Evolutionary conservation across 2,888 invertebrate genomes (phyloP), one percentile per base, ranked within the genome.

Genomic region (Ligdia adustata): DNA sequence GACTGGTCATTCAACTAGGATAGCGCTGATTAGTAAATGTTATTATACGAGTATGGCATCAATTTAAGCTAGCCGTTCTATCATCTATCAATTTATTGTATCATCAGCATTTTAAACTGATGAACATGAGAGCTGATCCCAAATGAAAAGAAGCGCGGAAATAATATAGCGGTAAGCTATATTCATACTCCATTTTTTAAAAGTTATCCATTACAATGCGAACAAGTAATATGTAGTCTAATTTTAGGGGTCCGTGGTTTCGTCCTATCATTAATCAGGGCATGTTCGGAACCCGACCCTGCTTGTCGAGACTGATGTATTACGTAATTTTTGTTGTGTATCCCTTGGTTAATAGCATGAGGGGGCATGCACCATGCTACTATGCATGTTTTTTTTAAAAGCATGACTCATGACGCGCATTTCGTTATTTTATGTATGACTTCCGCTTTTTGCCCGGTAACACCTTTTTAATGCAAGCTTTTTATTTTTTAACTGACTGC

Each of bases 241-340:
- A 72, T 73, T 76, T 78, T 71, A 53, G 65, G 78, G 75, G 66
- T 63, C 58, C 57, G 72, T 59, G 75, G 76, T 79, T 75, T 74
- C 66, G 62, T 57, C 56, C 60, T 55, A 61, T 75, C 83, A 86
- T 87, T 84, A 84, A 87, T 88, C 85, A 83, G 71, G 50, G 16
- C 18, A 31, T 43, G 55, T 57, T 53, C 52, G 37, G 52, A 45
- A 52, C 52, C 60, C 60, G 54, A 47, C 45, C 68, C 65, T 55
- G 63, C 66, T 65, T 66, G 72, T 74, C 75, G 72, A 60, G 64
- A 62, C 57, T 82, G 83, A 83, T 78, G 72, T 74, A 81, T 81
- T 72, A 73, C 75, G 75, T 78, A 76, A 84, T 82, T 80, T 77
- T 75, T 74, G 73, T 74, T 75, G 70, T 72, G 16, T 61, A 52